These are phyloP conservation scores for Misgurnus anguillicaudatus DNA, from an alignment of 2,113 vertebrate species.

Conservation along the genomic window DNA sequence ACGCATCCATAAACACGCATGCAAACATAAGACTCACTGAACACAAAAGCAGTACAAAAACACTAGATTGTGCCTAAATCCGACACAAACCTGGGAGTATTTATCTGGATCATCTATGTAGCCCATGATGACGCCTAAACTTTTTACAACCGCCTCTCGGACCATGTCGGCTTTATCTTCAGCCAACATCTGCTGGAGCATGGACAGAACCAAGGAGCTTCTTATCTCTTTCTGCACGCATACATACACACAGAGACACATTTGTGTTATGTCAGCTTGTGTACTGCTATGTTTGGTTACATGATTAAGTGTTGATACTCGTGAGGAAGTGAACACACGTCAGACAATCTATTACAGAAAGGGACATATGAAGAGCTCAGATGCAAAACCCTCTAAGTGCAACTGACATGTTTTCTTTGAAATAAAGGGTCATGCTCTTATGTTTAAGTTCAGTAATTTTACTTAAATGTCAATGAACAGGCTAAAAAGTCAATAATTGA, in stretches of 20 bases:
- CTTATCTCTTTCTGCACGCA: conserved; percentile 93
- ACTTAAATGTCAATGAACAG: too few species aligned
- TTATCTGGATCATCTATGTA: conserved; percentile 98
- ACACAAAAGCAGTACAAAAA: neutral
- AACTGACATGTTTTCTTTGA: too few species aligned
- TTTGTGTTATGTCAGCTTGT: neutral
- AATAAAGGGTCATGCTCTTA: too few species aligned
- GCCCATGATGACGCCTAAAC: conserved; percentile 96
- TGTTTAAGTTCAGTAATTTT: too few species aligned
- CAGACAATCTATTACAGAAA: neutral
- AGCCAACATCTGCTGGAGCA: conserved; percentile 97
- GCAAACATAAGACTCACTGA: neutral
- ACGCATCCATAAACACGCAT: conserved; percentile 49
- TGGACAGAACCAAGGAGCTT: conserved; percentile 95
- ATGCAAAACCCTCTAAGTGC: neutral
- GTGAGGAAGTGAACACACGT: neutral
- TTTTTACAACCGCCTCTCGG: conserved; percentile 98
- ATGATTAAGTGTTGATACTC: neutral
- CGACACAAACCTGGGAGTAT: conserved; percentile 86
- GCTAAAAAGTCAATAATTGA: too few species aligned
- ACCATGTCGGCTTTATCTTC: conserved; percentile 99
- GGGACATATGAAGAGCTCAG: neutral
- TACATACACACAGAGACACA: neutral
- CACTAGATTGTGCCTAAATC: neutral
- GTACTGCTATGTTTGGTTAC: neutral